Evolutionary conservation across 2,888 invertebrate species (phyloP).

Genomic region (Aspidapion aeneum): DNA sequence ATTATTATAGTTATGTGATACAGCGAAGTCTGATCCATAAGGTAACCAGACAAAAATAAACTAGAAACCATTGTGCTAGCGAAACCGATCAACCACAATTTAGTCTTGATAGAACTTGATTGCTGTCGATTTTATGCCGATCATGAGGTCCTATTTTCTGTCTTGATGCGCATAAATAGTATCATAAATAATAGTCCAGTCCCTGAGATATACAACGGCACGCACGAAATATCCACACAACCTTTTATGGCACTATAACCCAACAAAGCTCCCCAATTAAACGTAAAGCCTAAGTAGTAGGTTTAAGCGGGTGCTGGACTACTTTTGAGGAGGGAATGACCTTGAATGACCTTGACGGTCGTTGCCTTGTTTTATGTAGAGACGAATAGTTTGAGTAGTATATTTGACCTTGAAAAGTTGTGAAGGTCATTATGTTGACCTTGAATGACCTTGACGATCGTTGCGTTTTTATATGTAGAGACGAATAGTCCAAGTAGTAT

Average conservation of each 20-base stretch:
- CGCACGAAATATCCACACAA: conserved; percentile 63
- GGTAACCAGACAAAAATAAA: conserved; percentile 60
- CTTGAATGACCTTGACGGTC: too few relatives aligned
- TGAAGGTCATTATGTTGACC: too few relatives aligned
- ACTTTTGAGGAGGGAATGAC: too few relatives aligned
- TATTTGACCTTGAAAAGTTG: too few relatives aligned
- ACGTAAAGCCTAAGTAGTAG: conserved; percentile 92
- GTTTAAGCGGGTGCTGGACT: too few relatives aligned
- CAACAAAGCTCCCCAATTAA: conserved; percentile 95
- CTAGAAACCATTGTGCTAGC: conserved; percentile 64
- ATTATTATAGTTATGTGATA: conserved; percentile 70
- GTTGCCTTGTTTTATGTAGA: too few relatives aligned
- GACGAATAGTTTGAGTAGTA: too few relatives aligned
- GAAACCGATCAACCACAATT: conserved; percentile 74
- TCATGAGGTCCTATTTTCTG: conserved; percentile 80
- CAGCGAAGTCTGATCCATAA: conserved; percentile 73
- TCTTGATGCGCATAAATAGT: conserved; percentile 99
- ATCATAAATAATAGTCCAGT: conserved; percentile 96
- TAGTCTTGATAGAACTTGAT: conserved; percentile 83
- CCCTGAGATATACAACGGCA: conserved; percentile 85
- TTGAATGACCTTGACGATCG: too few relatives aligned
- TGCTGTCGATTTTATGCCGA: conserved; percentile 96
- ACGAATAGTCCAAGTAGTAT: too few relatives aligned
- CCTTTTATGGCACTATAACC: conserved; percentile 89
- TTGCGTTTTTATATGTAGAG: too few relatives aligned